Conservation (phyloP, 2,888 invertebrate genomes). For the Exocentrus adspersus region DNA sequence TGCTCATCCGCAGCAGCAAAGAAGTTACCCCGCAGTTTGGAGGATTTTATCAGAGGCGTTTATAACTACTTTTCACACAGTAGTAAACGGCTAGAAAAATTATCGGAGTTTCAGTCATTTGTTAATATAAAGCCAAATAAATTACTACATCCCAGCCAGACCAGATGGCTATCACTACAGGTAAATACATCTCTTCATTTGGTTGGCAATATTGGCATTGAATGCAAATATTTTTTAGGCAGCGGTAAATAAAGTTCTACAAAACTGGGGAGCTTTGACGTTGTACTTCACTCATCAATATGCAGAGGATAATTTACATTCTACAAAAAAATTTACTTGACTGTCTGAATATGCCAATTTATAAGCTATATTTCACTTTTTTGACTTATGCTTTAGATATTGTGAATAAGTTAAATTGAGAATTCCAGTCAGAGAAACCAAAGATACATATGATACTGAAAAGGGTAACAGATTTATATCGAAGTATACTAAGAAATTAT, state of each 20-base stretch:
- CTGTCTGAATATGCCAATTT: neutral
- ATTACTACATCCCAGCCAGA: slow-evolving; percentile 24
- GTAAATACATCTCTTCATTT: slow-evolving; percentile 1
- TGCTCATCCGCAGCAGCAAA: slow-evolving; percentile 28
- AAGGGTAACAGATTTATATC: slow-evolving; percentile 22
- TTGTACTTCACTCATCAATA: slow-evolving; percentile 16
- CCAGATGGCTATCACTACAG: slow-evolving; percentile 29
- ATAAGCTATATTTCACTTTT: slow-evolving; percentile 33
- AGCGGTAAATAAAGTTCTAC: slow-evolving; percentile 23
- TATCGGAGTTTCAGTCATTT: slow-evolving; percentile 28
- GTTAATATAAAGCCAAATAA: slow-evolving; percentile 25
- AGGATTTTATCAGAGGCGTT: slow-evolving; percentile 30
- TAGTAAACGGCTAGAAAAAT: slow-evolving; percentile 11
- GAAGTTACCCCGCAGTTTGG: slow-evolving; percentile 28
- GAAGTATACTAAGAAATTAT: slow-evolving; percentile 24
- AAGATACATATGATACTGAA: slow-evolving; percentile 21
- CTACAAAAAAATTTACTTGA: neutral
- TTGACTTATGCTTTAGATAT: slow-evolving; percentile 29
- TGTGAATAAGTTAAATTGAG: slow-evolving; percentile 23
- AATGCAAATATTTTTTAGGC: slow-evolving; percentile 25
- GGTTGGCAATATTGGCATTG: neutral
- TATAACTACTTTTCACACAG: slow-evolving; percentile 28
- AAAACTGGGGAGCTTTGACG: slow-evolving; percentile 13
- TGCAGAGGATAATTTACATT: slow-evolving; percentile 7
- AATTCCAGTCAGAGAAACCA: slow-evolving; percentile 19